phyloP scores from a whole-genome alignment of 2,113 vertebrate genomes.

The Petrocephalus zakoni region DNA sequence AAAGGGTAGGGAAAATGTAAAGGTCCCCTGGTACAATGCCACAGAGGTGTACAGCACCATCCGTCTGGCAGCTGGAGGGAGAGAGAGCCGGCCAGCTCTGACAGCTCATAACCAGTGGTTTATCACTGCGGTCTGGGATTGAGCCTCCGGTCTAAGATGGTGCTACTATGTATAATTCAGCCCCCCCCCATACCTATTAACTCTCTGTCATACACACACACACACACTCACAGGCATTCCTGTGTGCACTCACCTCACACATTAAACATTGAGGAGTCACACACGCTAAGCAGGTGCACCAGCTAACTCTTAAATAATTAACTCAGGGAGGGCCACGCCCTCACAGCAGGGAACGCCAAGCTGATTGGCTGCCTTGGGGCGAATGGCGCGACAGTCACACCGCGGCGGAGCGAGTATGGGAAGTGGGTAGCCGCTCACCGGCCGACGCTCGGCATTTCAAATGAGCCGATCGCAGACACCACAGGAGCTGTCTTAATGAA shows the following conservation, averaged over 20 bases:
- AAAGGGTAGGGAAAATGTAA: background rate
- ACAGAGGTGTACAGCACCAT: background rate
- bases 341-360: background rate
- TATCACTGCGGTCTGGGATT: constrained; percentile 18
- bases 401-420: background rate
- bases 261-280: constrained; percentile 10
- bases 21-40: background rate
- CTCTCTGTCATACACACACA: constrained; percentile 24
- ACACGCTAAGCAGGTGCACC: background rate
- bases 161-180: constrained; percentile 9
- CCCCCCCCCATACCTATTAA: constrained; percentile 26
- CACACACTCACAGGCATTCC: constrained; percentile 29
- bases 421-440: background rate
- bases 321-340: background rate
- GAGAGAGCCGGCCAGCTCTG: background rate
- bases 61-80: background rate
- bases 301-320: background rate
- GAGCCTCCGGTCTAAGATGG: background rate
- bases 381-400: background rate
- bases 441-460: background rate
- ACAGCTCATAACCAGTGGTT: constrained; percentile 24
- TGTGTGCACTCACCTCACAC: constrained; percentile 11
- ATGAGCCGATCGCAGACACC: background rate
- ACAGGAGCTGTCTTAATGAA: background rate
- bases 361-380: background rate